Conservation (phyloP, 1,140 invertebrate species). For the Heliconius eleuchia region DNA sequence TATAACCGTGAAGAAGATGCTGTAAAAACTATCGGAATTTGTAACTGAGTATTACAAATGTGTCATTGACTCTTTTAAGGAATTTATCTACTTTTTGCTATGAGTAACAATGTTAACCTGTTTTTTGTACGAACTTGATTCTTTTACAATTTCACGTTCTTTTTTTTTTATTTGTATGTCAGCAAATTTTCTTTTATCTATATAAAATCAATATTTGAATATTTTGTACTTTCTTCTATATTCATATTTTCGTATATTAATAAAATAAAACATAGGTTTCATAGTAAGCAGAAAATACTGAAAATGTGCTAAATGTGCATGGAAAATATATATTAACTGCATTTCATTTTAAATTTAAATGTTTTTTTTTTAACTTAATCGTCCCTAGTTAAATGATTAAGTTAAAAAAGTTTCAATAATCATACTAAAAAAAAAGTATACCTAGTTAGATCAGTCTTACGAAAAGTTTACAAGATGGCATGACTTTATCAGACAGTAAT, state of each 20-base stretch:
- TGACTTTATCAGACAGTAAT: not conserved
- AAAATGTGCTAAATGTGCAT: too few species aligned
- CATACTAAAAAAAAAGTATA: not conserved
- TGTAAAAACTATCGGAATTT: slow-evolving; percentile 46
- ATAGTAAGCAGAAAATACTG: not conserved
- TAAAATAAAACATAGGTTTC: not conserved
- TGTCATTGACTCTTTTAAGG: slow-evolving; percentile 42
- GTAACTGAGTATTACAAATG: slow-evolving; percentile 45
- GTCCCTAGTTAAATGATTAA: too few species aligned
- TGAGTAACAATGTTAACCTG: slow-evolving; percentile 33
- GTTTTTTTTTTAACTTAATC: too few species aligned
- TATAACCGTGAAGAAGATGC: slow-evolving; percentile 46
- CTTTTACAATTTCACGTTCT: slow-evolving; percentile 11
- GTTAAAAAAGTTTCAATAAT: too few species aligned
- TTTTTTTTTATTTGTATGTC: not conserved
- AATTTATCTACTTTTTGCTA: slow-evolving; percentile 37
- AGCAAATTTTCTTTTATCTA: not conserved
- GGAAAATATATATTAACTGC: too few species aligned
- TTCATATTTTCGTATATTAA: not conserved
- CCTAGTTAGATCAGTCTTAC: not conserved
- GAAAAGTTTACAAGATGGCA: too few species aligned
- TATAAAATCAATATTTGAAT: not conserved
- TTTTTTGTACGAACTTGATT: slow-evolving; percentile 33
- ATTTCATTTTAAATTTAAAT: too few species aligned
- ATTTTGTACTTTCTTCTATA: not conserved